Base-by-base conservation (phyloP, 2,888 invertebrate genomes). In the Metellina segmentata region DNA sequence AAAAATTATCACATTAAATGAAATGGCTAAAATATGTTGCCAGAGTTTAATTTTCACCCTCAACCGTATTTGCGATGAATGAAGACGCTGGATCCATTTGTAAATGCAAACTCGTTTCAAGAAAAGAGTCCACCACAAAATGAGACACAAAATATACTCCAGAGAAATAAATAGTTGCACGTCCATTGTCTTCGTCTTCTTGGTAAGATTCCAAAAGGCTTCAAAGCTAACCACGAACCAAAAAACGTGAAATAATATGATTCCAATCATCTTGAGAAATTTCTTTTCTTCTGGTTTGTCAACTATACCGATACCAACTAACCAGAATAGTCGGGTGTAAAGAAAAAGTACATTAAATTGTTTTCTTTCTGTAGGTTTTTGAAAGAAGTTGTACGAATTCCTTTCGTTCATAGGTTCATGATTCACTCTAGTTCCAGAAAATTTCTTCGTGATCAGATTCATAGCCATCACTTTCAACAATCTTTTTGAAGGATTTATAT, bases 71-170 rank as follows among this genome's bases (percentile, higher is more conserved):
- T 16, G 19, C 0, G 61, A 34, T 16, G 48, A 70, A 7, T 34
- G 7, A 11, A 81, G 48, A 8, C 61, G 61, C 6, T 69, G 13
- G 1, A 48, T 9, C 16, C 61, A 48, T 48, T 61, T 61, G 34
- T 69, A 69, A 69, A 81, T 69, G 16, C 16, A 48, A 69, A 69
- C 34, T 48, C 81, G 61, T 34, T 69, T 81, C 9, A 69, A 34
- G 49, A 81, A 81, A 20, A 81, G 16, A 9, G 16, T 16, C 81
- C 81, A 81, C 81, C 81, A 81, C 69, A 81, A 48, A 7, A 48
- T 1, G 13, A 81, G 48, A n/a, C 81, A 69, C 48, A 48, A 34
- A 2, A 81, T 11, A 13, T 81, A 34, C 7, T 81, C 81, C 6
- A 69, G 4, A 34, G 61, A 0, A 48, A 69, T 34, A 7, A 81